phyloP scores from a whole-genome alignment of 2,113 vertebrate genomes.

The Paralichthys olivaceus region DNA sequence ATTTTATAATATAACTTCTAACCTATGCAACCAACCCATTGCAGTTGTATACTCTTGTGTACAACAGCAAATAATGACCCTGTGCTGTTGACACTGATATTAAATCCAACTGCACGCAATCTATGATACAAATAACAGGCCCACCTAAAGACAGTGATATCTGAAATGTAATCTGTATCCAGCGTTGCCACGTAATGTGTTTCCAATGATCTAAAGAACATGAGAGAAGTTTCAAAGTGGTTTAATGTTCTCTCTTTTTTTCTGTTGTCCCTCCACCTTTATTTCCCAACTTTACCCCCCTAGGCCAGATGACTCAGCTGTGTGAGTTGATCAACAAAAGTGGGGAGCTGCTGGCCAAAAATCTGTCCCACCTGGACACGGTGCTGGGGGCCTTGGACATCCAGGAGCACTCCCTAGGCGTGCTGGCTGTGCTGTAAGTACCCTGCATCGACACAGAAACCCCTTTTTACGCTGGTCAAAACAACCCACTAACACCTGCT shows the following conservation, averaged over 20 bases:
- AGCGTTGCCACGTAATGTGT: neutral
- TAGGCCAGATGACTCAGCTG: conserved; percentile 99
- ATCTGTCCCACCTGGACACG: conserved; percentile 97
- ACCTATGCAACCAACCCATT: neutral
- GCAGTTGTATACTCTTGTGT: neutral
- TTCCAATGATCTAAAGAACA: neutral
- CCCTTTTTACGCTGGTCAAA: no score
- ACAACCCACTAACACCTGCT: no score
- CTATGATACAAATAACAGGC: neutral
- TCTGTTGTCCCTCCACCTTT: neutral
- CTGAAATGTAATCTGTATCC: neutral
- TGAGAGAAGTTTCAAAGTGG: neutral
- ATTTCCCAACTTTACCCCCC: neutral
- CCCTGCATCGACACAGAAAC: neutral
- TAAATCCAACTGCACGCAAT: neutral
- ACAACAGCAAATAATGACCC: neutral
- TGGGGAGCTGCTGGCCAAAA: conserved; percentile 97
- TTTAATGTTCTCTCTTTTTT: neutral
- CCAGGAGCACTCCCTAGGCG: conserved; percentile 96
- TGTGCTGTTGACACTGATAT: neutral
- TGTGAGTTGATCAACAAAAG: conserved; percentile 99
- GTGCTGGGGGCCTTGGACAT: conserved; percentile 98
- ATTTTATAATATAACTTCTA: neutral
- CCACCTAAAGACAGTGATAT: neutral
- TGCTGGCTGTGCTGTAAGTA: conserved; percentile 97